Conservation (phyloP, 2,113 vertebrate genomes). For the Caretta caretta region DNA sequence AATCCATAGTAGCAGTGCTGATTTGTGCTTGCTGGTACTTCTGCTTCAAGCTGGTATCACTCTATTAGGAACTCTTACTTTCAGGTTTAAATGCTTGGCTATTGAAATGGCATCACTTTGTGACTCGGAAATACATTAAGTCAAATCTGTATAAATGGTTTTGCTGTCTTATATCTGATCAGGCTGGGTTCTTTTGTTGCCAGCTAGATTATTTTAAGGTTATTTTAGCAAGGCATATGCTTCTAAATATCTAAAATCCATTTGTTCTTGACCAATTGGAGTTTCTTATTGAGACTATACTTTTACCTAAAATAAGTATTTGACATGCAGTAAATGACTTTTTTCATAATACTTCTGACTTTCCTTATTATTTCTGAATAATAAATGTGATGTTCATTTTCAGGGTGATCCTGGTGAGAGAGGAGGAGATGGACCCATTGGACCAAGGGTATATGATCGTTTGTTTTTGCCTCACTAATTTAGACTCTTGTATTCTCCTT, state of each 20-base stretch:
- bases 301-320: neutral
- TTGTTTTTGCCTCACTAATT: neutral
- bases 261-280: neutral
- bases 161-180: neutral
- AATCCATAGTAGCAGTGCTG: neutral
- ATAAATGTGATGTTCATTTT: constrained; percentile 39
- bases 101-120: neutral
- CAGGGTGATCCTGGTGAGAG: constrained; percentile 90
- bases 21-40: neutral
- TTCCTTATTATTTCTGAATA: neutral
- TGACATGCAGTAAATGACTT: neutral
- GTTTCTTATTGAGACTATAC: neutral
- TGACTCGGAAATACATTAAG: neutral
- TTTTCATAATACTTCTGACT: neutral
- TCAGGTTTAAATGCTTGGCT: neutral
- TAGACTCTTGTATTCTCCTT: neutral
- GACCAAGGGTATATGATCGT: constrained; percentile 76
- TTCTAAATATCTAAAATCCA: neutral
- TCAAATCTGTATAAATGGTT: neutral
- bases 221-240: neutral
- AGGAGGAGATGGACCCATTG: constrained; percentile 73
- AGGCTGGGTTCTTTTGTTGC: neutral
- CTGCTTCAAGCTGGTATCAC: neutral
- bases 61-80: neutral
- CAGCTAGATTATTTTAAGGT: neutral